Percentiles rank a stretch among this genome's conserved stretches.
Conservation (phyloP, 2,888 invertebrate genomes). For the Chrysotoxum bicinctum region DNA sequence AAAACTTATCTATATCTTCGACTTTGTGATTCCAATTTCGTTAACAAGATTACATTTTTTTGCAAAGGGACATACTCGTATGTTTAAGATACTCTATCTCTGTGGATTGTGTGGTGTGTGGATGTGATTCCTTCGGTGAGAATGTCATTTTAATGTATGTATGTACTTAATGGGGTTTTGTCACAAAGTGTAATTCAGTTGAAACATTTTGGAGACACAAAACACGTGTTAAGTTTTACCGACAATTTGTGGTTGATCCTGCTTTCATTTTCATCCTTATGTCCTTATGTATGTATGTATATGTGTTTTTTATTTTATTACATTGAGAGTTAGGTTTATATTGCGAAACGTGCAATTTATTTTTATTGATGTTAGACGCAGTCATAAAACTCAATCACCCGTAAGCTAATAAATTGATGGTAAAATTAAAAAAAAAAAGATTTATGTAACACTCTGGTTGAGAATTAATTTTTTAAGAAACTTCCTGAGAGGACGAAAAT, state of each 20-base stretch:
- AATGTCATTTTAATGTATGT: slow-evolving; percentile 12
- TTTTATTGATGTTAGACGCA: slow-evolving; percentile 29
- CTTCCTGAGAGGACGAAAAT: neutral
- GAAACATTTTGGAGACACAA: neutral
- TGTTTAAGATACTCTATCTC: neutral
- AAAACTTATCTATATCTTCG: neutral
- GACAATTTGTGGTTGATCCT: slow-evolving; percentile 24
- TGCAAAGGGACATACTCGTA: neutral
- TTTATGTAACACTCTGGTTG: neutral
- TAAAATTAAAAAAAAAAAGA: slow-evolving; percentile 14
- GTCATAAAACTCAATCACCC: slow-evolving; percentile 46
- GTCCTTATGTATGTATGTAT: neutral
- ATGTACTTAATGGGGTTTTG: neutral
- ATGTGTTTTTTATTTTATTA: slow-evolving; percentile 23
- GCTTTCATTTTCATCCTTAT: slow-evolving; percentile 17
- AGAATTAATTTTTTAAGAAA: neutral
- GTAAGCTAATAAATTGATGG: slow-evolving; percentile 10
- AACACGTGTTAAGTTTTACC: slow-evolving; percentile 42
- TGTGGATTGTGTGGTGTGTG: neutral
- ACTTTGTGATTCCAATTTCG: neutral
- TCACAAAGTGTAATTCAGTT: neutral
- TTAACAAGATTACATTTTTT: neutral
- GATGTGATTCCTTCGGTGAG: neutral
- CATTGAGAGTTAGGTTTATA: slow-evolving; percentile 4
- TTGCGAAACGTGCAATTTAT: slow-evolving; percentile 31